A percentile compares a stretch with the other conserved stretches of the same genome.
phyloP scores from a whole-genome alignment of 2,797 vertebrate genomes.

The Semaprochilodus insignis region DNA sequence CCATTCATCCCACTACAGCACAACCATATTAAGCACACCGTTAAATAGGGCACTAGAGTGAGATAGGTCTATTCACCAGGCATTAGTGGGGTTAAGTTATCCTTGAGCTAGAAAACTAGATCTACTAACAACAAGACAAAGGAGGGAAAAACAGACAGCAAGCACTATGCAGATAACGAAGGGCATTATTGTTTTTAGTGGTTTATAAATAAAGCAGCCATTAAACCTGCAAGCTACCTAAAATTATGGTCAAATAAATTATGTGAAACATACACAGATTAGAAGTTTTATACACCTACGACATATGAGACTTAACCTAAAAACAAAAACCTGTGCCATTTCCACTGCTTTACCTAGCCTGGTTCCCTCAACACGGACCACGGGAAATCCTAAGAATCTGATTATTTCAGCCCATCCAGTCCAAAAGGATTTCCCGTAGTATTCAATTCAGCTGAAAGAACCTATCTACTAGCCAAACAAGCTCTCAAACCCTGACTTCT shows the following conservation, averaged over 20 bases:
- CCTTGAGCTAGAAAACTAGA: conserved; percentile 9
- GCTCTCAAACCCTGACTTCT: not conserved
- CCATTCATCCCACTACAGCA: conserved; percentile 35
- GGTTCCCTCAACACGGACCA: not conserved
- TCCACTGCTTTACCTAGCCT: not conserved
- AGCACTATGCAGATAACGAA: not conserved
- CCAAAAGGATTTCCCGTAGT: not conserved
- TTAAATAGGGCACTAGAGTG: conserved; percentile 29
- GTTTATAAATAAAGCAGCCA: conserved; percentile 7
- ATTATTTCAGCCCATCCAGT: too few relatives aligned
- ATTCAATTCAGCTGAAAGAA: not conserved
- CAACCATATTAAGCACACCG: conserved; percentile 27
- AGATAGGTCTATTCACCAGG: conserved; percentile 17
- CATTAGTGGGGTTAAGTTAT: conserved; percentile 17
- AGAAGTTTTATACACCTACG: not conserved
- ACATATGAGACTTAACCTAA: not conserved
- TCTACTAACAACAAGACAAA: not conserved
- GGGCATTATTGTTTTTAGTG: not conserved
- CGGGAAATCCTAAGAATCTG: not conserved
- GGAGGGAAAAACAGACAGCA: not conserved
- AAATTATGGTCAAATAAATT: not conserved
- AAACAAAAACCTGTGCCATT: not conserved
- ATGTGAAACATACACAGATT: conserved; percentile 1
- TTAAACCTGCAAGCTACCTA: not conserved
- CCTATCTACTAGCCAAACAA: not conserved